Base-by-base conservation (phyloP, 1,140 invertebrate species). In the Brachionus asplanchnoidis region DNA sequence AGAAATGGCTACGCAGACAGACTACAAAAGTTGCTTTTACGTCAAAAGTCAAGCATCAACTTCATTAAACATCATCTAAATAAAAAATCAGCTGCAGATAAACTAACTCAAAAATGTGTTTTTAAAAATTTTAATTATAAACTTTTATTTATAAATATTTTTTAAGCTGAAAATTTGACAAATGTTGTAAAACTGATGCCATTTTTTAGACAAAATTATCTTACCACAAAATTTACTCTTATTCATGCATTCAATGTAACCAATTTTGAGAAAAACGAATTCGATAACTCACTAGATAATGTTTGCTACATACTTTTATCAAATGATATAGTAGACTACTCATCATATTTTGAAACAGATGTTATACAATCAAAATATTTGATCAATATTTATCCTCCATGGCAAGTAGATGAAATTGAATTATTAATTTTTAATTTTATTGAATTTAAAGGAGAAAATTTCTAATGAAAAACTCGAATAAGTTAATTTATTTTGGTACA, bases 41-140 rank as follows among this genome's bases (percentile, higher is more conserved):
- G 79, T 28, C 79, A 65, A 14, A 82, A 82, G 42, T 82, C 79
- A 17, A 82, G 53, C 20, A 82, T 82, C 8, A 82, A 60, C 14
- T 65, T 82, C 20, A 68, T 82, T 12, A 82, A 82, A 17, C 79
- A 82, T 82, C 79, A 68, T 65, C 11, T 82, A 20, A 46, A 82
- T 17, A 77, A 77, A 42, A 73, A 73, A 73, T 20, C 28, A 40
- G 68, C 36, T 11, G 2, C 36, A 9, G 68, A 42, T 28, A 32
- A 12, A 40, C 32, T 8, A 1, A 46, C 68, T 42, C 73, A 77
- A 77, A 77, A 50, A 77, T 77, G 73, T 77, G 53, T n/a, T 36
- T 68, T 32, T 2, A 3, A 36, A 11, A 68, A 68, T 12, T 68
- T 68, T 14, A n/a, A 6, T 32, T n/a, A 32, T 68, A 8, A 9